A percentile compares a stretch with the other conserved stretches of the same genome.
These are phyloP conservation scores for Pandion haliaetus DNA, from an alignment of 2,113 vertebrate species.

Conservation along the genomic window DNA sequence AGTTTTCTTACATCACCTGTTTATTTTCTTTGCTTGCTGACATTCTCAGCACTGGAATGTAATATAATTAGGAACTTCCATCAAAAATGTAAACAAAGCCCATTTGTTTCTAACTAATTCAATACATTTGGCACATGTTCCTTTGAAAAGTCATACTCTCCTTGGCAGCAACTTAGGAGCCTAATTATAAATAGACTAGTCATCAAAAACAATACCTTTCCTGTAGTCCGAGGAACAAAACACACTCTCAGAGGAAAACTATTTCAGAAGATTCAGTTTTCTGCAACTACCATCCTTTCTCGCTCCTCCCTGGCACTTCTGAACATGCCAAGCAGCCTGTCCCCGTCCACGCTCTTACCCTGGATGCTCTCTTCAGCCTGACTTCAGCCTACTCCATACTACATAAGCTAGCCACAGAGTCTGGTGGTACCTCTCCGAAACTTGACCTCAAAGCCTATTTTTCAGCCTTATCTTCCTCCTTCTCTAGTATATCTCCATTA, in stretches of 20 bases:
- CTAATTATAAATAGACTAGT: slow-evolving; percentile 59
- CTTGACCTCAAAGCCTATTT: not conserved
- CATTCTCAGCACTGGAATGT: slow-evolving; percentile 9
- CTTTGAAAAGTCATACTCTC: slow-evolving; percentile 1
- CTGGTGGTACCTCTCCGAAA: not conserved
- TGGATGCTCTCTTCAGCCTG: not conserved
- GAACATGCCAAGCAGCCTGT: not conserved
- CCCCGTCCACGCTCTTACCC: not conserved
- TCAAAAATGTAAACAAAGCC: slow-evolving; percentile 49
- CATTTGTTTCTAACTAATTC: slow-evolving; percentile 11
- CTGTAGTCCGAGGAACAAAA: not conserved
- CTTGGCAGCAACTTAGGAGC: slow-evolving; percentile 18
- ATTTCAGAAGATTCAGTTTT: not conserved
- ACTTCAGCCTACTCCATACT: not conserved
- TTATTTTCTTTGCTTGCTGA: slow-evolving; percentile 42
- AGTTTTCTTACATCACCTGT: slow-evolving; percentile 26
- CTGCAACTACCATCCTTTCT: not conserved
- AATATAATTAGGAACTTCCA: slow-evolving; percentile 26
- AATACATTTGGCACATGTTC: not conserved
- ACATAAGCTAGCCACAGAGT: too few relatives aligned
- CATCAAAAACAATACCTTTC: slow-evolving; percentile 31
- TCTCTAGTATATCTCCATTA: not conserved
- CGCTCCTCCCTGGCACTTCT: not conserved
- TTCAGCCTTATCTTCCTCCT: not conserved
- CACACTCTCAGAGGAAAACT: not conserved